Evolutionary conservation across 2,113 vertebrate species (phyloP).

Genomic region (Halcyon malimbica): DNA sequence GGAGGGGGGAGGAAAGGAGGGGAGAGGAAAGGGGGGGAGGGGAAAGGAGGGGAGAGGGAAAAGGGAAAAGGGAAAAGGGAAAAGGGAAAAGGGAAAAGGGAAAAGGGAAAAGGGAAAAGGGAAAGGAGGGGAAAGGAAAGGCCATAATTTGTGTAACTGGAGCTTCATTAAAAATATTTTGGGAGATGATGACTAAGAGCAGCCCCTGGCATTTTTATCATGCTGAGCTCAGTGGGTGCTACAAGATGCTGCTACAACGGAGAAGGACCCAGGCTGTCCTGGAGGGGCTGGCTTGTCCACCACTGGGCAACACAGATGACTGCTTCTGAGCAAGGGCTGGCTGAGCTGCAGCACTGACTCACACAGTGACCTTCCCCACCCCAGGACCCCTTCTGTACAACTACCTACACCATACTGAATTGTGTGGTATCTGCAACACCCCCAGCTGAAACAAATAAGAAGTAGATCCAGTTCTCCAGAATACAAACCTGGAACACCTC

Average conservation of each 20-base stretch:
- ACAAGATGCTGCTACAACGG: background rate
- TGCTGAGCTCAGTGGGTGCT: background rate
- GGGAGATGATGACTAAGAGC: background rate
- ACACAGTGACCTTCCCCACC: background rate
- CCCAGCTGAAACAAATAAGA: background rate
- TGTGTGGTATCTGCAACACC: background rate
- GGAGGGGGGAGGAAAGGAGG: no score
- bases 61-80: no score
- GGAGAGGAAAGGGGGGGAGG: no score
- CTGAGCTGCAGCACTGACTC: background rate
- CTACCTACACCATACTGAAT: no score
- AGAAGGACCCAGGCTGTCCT: background rate
- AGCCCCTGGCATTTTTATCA: background rate
- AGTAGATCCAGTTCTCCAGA: background rate
- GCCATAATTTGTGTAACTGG: background rate
- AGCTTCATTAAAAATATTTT: background rate
- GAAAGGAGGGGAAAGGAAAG: background rate
- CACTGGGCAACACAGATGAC: background rate
- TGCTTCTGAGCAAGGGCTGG: background rate
- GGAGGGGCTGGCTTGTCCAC: background rate
- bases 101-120: no score
- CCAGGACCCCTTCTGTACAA: accelerated
- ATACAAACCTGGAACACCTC: constrained; percentile 83
- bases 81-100: no score
- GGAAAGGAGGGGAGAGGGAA: no score